A percentile compares a stretch with the other conserved stretches of the same genome.
Conservation (phyloP, 1,140 invertebrate species). For the Chrysopa pallens region DNA sequence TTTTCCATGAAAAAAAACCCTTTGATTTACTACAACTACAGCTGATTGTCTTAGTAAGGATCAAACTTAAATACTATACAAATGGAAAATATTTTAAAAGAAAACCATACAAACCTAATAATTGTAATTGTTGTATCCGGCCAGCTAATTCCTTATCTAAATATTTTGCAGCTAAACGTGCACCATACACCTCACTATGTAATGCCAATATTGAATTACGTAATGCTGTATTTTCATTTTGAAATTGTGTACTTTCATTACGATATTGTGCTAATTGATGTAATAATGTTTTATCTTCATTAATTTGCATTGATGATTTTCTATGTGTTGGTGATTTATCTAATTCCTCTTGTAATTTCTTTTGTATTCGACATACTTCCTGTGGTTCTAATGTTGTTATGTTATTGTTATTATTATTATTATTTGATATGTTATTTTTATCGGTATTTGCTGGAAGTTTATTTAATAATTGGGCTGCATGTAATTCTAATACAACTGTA, state of each 20-base stretch:
- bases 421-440: background rate
- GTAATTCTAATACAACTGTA: slow-evolving; percentile 39
- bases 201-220: slow-evolving; percentile 48
- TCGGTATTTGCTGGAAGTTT: background rate
- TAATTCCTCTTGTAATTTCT: slow-evolving; percentile 22
- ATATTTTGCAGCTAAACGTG: slow-evolving; percentile 67
- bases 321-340: slow-evolving; percentile 19
- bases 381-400: slow-evolving; percentile 14
- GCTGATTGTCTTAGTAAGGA: background rate
- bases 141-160: slow-evolving; percentile 74
- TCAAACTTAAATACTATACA: background rate
- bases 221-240: slow-evolving; percentile 50
- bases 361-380: slow-evolving; percentile 20
- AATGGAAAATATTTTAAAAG: background rate
- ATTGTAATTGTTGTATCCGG: slow-evolving; percentile 71
- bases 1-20: no score
- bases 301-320: background rate
- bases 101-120: slow-evolving; percentile 33
- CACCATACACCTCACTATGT: slow-evolving; percentile 67
- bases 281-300: no score
- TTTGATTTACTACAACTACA: background rate
- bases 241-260: slow-evolving; percentile 44
- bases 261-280: slow-evolving; percentile 22
- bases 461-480: slow-evolving; percentile 32
- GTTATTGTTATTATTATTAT: slow-evolving; percentile 14